phyloP scores from a whole-genome alignment of 2,888 invertebrate genomes.

The Cylloceria caligata region DNA sequence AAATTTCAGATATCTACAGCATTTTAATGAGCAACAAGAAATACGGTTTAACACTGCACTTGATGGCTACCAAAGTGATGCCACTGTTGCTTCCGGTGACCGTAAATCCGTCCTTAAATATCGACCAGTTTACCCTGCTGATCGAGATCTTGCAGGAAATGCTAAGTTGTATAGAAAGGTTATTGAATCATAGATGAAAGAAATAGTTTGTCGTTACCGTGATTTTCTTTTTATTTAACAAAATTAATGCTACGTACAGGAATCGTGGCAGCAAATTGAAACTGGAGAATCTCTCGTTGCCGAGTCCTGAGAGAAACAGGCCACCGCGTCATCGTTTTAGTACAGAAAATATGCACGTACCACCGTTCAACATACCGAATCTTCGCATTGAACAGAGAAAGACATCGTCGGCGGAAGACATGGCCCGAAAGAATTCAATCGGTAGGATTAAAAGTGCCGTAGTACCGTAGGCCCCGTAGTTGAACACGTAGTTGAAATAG shows the following conservation, averaged over 20 bases:
- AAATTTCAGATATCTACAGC: slow-evolving; percentile 93
- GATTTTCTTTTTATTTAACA: slow-evolving; percentile 13
- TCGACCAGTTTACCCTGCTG: slow-evolving; percentile 92
- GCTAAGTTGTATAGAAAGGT: slow-evolving; percentile 94
- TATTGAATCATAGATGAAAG: slow-evolving; percentile 57
- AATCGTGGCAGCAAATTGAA: slow-evolving; percentile 96
- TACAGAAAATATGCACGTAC: slow-evolving; percentile 94
- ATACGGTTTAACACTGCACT: slow-evolving; percentile 94
- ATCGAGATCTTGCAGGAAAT: slow-evolving; percentile 96
- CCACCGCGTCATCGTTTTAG: slow-evolving; percentile 92
- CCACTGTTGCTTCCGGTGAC: slow-evolving; percentile 96
- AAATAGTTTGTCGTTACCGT: neutral
- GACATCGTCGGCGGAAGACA: slow-evolving; percentile 95
- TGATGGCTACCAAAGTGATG: slow-evolving; percentile 97
- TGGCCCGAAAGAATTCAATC: slow-evolving; percentile 94
- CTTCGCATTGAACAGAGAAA: slow-evolving; percentile 94
- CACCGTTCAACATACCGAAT: slow-evolving; percentile 95
- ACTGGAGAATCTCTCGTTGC: slow-evolving; percentile 91
- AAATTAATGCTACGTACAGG: slow-evolving; percentile 70
- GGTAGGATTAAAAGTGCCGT: slow-evolving; percentile 84
- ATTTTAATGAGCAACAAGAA: slow-evolving; percentile 95
- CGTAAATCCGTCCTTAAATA: slow-evolving; percentile 93
- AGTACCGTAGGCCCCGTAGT: slow-evolving; percentile 63
- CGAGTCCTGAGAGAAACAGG: slow-evolving; percentile 91
- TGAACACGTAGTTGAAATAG: slow-evolving; percentile 58